Conservation (phyloP, 2,888 invertebrate genomes). For the Mayetiola destructor region DNA sequence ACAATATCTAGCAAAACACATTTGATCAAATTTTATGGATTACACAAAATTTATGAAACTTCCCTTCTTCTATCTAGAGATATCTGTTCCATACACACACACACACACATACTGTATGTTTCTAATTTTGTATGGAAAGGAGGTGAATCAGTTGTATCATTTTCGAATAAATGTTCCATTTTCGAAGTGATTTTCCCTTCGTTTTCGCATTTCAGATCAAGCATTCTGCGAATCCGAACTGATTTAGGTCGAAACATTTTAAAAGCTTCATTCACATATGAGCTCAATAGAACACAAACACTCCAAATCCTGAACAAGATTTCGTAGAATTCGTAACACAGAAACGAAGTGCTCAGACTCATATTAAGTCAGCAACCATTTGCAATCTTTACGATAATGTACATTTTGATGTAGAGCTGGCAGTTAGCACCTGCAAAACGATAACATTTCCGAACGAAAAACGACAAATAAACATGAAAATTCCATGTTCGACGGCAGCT, state of each 20-base stretch:
- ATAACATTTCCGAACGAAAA: slow-evolving; percentile 17
- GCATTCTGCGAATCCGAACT: neutral
- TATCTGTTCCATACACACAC: no score
- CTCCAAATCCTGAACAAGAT: slow-evolving; percentile 5
- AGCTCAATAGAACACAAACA: no score
- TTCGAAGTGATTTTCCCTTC: neutral
- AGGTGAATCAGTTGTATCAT: slow-evolving; percentile 8
- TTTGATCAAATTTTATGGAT: slow-evolving; percentile 12
- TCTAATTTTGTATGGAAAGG: neutral
- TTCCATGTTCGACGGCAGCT: no score
- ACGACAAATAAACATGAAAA: no score
- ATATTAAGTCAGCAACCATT: slow-evolving; percentile 8
- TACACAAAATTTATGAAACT: slow-evolving; percentile 11
- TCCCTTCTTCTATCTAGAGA: no score
- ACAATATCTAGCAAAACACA: neutral
- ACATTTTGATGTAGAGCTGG: slow-evolving; percentile 13
- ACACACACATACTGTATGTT: neutral
- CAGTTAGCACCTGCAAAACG: slow-evolving; percentile 21
- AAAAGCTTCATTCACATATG: slow-evolving; percentile 3
- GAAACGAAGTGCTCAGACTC: neutral
- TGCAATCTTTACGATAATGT: slow-evolving; percentile 13
- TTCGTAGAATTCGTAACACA: neutral
- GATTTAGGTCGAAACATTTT: neutral
- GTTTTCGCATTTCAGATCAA: neutral
- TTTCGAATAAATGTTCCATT: neutral